Percentiles rank a stretch among this genome's conserved stretches.
Evolutionary conservation across 2,888 invertebrate species (phyloP).

Genomic region (Lasioglossum malachurum): DNA sequence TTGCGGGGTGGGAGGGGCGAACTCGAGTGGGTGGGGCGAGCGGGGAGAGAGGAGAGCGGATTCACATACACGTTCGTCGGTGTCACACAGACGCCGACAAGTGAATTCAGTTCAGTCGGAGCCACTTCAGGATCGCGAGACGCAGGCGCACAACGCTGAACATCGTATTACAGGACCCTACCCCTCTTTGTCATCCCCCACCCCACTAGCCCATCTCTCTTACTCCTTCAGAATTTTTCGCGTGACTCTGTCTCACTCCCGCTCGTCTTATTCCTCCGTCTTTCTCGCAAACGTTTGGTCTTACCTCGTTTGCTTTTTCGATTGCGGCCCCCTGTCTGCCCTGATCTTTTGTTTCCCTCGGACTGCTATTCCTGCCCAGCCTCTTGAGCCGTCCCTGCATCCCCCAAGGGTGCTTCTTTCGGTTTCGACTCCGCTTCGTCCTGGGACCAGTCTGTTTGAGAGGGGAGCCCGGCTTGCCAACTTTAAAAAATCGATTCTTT

Average conservation of each 20-base stretch:
- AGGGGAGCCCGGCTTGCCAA: not conserved
- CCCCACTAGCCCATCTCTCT: not conserved
- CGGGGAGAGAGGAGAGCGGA: not conserved
- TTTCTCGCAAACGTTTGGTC: not conserved
- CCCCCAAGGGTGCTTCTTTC: not conserved
- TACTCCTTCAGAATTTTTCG: too few species aligned
- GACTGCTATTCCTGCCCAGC: not conserved
- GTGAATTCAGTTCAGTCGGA: constrained; percentile 62
- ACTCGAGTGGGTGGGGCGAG: constrained; percentile 16
- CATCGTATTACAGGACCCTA: constrained; percentile 71
- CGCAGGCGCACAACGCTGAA: constrained; percentile 73
- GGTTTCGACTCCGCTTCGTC: not conserved
- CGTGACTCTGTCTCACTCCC: too few species aligned
- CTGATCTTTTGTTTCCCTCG: not conserved
- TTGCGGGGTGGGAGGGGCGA: not conserved
- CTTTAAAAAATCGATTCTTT: not conserved
- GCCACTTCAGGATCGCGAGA: constrained; percentile 62
- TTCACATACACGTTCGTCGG: constrained; percentile 31
- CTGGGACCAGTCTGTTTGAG: not conserved
- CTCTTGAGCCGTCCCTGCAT: not conserved
- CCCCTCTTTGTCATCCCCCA: not conserved
- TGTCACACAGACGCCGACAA: constrained; percentile 26
- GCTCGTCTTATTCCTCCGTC: not conserved
- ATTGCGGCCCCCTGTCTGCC: not conserved
- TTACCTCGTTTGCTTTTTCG: not conserved